Base-by-base conservation (phyloP, 2,888 invertebrate genomes). In the Sarcophaga variegata region DNA sequence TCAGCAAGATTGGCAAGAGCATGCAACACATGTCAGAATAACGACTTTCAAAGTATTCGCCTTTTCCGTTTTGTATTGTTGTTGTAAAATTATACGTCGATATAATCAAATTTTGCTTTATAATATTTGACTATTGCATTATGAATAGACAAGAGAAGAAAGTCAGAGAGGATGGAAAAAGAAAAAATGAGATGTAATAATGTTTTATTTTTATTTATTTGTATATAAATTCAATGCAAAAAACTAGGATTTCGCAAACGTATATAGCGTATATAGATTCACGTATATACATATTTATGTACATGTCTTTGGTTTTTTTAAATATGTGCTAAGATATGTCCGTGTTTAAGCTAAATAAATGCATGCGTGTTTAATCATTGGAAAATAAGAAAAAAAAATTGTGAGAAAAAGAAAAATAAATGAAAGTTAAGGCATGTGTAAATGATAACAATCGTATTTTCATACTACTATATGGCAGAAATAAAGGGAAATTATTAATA, bases 61-160 rank as follows among this genome's bases (percentile, higher is more conserved):
- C 59, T n/a, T 45, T 60, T 62, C 37, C 25, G 11, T 27, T 25
- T 17, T 37, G 10, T 37, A 14, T 63, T 74, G 45, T 47, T 74
- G 74, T 75, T 63, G 45, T 63, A 54, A 59, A 27, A 71, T 71
- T 71, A 59, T 59, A 37, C 54, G 5, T 67, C 45, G 47, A 47
- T 49, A 63, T 49, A 75, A 75, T 64, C 74, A 75, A 63, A 75
- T 75, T 64, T 75, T 63, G 74, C 74, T 75, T 63, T 49, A 75
- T 75, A 75, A 63, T 47, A 63, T 63, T 74, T 74, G 74, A 74
- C 74, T 62, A 74, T 74, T 74, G 72, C 62, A 74, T 22, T 62
- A 74, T 60, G 22, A 63, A 22, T 10, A 63, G 60, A 63, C n/a
- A 20, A 37, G 49, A 14, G 14, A 14, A 17, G 17, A 54, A 54